Conservation (phyloP, 2,888 invertebrate species). For the Julus scanicus region DNA sequence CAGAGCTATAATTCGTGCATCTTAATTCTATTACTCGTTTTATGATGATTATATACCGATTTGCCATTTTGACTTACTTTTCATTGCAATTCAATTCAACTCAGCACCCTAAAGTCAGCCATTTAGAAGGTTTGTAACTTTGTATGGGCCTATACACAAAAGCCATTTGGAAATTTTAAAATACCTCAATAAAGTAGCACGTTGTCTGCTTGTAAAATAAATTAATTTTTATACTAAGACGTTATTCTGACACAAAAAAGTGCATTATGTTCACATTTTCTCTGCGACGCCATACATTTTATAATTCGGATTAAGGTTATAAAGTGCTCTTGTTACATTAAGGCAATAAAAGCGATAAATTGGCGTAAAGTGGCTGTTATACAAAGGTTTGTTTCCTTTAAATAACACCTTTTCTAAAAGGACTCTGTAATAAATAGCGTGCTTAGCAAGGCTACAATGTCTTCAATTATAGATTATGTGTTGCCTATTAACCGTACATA, state of each 20-base stretch:
- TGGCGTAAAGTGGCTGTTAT: slow-evolving; percentile 17
- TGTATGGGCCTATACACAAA: no score
- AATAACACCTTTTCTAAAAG: slow-evolving; percentile 36
- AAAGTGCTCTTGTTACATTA: slow-evolving; percentile 6
- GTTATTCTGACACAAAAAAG: not conserved
- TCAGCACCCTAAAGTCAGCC: not conserved
- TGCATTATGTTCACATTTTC: not conserved
- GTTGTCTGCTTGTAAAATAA: not conserved
- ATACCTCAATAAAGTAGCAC: not conserved
- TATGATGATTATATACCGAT: no score
- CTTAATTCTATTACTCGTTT: no score
- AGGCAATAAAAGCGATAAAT: slow-evolving; percentile 32
- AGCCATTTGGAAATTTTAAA: not conserved
- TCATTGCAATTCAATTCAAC: not conserved
- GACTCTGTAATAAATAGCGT: slow-evolving; percentile 17
- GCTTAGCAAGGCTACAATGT: not conserved
- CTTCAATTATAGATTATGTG: slow-evolving; percentile 39
- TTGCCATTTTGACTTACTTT: not conserved
- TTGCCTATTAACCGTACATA: slow-evolving; percentile 39
- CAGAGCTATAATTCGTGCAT: not conserved
- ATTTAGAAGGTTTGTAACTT: no score
- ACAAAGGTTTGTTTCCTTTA: slow-evolving; percentile 37
- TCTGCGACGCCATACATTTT: not conserved
- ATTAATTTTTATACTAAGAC: not conserved
- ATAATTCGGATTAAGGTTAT: slow-evolving; percentile 17